Evolutionary conservation across 1,140 invertebrate genomes (phyloP).

Genomic region (Ptiloglossa arizonensis): DNA sequence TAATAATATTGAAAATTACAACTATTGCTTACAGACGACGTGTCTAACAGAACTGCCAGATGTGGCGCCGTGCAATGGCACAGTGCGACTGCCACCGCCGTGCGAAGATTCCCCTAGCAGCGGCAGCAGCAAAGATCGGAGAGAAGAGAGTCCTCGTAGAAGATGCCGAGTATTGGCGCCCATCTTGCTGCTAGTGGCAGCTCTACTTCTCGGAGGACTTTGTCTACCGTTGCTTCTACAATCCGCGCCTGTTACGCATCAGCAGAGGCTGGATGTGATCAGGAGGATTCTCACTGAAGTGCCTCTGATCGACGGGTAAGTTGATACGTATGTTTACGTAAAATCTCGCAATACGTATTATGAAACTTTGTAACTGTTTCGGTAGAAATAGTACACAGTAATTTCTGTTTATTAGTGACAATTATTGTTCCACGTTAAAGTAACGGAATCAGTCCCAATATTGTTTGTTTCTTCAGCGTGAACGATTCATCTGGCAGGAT

Average conservation of each 20-base stretch:
- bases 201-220: conserved; percentile 80
- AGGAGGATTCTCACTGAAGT: conserved; percentile 84
- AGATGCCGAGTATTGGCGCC: conserved; percentile 80
- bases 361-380: too few species aligned
- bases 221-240: conserved; percentile 81
- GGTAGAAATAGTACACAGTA: too few species aligned
- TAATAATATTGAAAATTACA: background rate
- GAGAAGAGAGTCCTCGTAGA: conserved; percentile 74
- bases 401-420: too few species aligned
- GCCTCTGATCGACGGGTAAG: conserved; percentile 85
- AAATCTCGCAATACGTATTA: too few species aligned
- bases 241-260: conserved; percentile 79
- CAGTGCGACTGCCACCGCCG: conserved; percentile 77
- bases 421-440: too few species aligned
- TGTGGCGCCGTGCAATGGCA: conserved; percentile 81
- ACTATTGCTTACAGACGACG: conserved; percentile 80
- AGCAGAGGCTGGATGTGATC: conserved; percentile 82
- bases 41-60: conserved; percentile 82
- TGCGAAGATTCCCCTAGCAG: conserved; percentile 79
- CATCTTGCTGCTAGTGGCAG: conserved; percentile 78
- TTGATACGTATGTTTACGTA: too few species aligned
- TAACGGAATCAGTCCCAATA: too few species aligned
- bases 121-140: conserved; percentile 78
- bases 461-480: too few species aligned
- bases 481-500: too few species aligned